These are phyloP conservation scores for Tryphoninae sp. DNA, from an alignment of 2,888 invertebrate species.

Conservation along the genomic window DNA sequence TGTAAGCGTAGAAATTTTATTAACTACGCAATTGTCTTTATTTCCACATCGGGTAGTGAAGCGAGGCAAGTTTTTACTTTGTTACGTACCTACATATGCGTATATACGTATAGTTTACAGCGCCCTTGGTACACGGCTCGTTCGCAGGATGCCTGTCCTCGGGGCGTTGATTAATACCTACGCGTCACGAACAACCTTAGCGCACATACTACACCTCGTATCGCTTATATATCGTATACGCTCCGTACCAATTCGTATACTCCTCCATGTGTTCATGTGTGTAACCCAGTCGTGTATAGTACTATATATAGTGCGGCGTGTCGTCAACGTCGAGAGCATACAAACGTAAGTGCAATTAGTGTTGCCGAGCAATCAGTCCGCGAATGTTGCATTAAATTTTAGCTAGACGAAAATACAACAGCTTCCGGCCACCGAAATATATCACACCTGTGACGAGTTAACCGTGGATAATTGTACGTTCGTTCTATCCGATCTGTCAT, in stretches of 20 bases:
- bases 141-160: constrained; percentile 53
- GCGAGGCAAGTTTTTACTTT: constrained; percentile 12
- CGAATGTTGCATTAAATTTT: constrained; percentile 56
- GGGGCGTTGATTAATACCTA: constrained; percentile 58
- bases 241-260: background rate
- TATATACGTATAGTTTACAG: constrained; percentile 35
- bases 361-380: constrained; percentile 57
- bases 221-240: constrained; percentile 15
- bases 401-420: constrained; percentile 6
- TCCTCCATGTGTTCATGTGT: constrained; percentile 17
- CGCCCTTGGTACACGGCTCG: constrained; percentile 45
- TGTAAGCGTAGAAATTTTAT: background rate
- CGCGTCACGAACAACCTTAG: constrained; percentile 56
- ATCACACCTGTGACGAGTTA: background rate
- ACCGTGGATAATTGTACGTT: background rate
- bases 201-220: constrained; percentile 32
- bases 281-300: constrained; percentile 1
- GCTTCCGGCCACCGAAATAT: background rate
- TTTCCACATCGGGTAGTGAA: background rate
- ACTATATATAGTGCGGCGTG: constrained; percentile 23
- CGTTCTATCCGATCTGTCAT: too few relatives aligned
- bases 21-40: background rate
- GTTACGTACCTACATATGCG: background rate
- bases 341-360: constrained; percentile 61
- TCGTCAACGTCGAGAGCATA: constrained; percentile 54